Conservation (phyloP, 2,797 vertebrate species). For the Enteromius viviparus region DNA sequence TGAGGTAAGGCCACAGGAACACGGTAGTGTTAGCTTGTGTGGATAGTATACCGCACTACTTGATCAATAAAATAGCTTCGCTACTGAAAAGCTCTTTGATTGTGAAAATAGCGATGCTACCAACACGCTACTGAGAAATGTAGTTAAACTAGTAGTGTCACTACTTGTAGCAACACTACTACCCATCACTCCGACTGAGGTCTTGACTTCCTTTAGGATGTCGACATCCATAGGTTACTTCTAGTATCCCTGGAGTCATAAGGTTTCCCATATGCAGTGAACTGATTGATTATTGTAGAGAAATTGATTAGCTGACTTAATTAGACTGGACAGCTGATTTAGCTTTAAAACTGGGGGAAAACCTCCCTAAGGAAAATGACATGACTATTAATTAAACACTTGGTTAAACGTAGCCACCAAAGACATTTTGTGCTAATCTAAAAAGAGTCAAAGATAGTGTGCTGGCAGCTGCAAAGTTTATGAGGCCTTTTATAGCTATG, state of each 20-base stretch:
- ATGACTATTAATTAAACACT: slow-evolving; percentile 62
- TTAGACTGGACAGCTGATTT: slow-evolving; percentile 23
- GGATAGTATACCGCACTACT: too few species aligned
- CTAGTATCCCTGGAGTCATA: background rate
- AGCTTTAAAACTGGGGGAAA: slow-evolving; percentile 38
- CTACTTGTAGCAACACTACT: too few species aligned
- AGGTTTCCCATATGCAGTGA: background rate
- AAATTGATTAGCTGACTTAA: slow-evolving; percentile 24
- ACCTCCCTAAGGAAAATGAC: slow-evolving; percentile 46
- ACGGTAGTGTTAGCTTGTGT: too few species aligned
- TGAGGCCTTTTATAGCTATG: slow-evolving; percentile 69
- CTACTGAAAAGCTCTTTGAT: too few species aligned
- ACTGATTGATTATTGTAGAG: slow-evolving; percentile 25
- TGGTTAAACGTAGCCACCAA: slow-evolving; percentile 59
- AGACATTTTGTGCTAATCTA: slow-evolving; percentile 60
- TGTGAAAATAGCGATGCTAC: too few species aligned
- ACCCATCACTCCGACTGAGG: background rate
- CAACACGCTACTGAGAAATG: too few species aligned
- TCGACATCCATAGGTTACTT: background rate
- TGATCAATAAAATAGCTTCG: too few species aligned
- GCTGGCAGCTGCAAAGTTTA: slow-evolving; percentile 70
- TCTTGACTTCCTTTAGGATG: background rate
- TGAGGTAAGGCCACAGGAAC: too few species aligned
- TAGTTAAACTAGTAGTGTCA: too few species aligned
- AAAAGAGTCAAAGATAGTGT: slow-evolving; percentile 51